Evolutionary conservation across 2,888 invertebrate genomes (phyloP), one percentile per base, ranked within the genome.

Genomic region (Helleia helle): DNA sequence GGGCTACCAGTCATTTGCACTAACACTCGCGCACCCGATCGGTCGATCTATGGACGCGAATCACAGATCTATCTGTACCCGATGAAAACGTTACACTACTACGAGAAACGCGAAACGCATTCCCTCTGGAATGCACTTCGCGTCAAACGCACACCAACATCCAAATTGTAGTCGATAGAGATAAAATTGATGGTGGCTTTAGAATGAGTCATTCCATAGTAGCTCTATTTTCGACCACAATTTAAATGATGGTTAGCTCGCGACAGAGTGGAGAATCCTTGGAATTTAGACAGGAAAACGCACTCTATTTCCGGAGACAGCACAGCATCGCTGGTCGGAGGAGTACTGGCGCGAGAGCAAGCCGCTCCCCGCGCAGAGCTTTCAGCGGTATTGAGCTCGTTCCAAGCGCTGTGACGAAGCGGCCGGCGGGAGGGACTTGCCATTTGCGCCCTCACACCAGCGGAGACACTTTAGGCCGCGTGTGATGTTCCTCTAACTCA

Each of bases 261-360:
- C 72, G 70, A 62, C 60, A 41, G 41, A 40, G 40, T 37, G 36
- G 38, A 28, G 39, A 42, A 30, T 36, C 39, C 41, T 38, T 43
- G 42, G 44, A 67, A 34, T 34, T 65, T 66, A 63, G 66, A 70
- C 68, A 65, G 59, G 59, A 65, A 63, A 52, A 66, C 75, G 76
- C 77, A 86, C 86, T 85, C 80, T 86, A 86, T 86, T 81, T 81
- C 79, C 81, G 83, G 86, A 86, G 86, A 86, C 85, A 85, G 85
- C 80, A 77, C 79, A 76, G 85, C 85, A 85, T 85, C 81, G 86
- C 86, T 83, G 86, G 85, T 85, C 85, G 85, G 79, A 84, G 75
- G 74, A 80, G 77, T 77, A 86, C 86, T 86, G 85, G 71, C 75
- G 71, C 57, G 62, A 61, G 59, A 54, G 44, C 36, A n/a, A n/a